phyloP scores from a whole-genome alignment of 53 echinoderm and acorn worm species.

The Mesocentrotus franciscanus region DNA sequence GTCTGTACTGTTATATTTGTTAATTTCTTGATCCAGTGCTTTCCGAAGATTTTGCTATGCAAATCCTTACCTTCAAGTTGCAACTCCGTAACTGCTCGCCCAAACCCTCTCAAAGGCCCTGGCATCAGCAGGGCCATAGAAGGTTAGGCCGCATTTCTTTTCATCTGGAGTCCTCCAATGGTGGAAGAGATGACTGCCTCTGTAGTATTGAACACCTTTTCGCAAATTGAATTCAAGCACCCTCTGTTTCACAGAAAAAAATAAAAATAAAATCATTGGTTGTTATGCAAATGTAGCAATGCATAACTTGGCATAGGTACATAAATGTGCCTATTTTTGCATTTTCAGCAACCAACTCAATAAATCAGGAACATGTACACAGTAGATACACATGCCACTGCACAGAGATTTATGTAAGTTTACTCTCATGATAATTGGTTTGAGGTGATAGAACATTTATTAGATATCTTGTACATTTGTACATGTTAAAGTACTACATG shows the following conservation, averaged over 20 bases:
- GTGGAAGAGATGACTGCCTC: constrained; percentile 91
- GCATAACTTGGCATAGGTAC: neutral
- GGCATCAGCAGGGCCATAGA: constrained; percentile 93
- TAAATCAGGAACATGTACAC: neutral
- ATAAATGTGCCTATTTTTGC: neutral
- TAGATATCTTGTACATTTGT: neutral
- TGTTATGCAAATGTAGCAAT: neutral
- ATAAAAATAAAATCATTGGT: constrained; percentile 7
- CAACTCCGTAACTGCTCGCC: constrained; percentile 89
- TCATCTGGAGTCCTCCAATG: constrained; percentile 96
- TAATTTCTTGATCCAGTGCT: neutral
- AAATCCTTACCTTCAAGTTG: constrained; percentile 86
- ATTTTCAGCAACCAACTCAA: neutral
- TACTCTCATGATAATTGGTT: neutral
- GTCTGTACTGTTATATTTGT: neutral
- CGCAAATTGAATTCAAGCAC: constrained; percentile 89
- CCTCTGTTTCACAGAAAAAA: constrained; percentile 74
- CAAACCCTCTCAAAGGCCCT: constrained; percentile 94
- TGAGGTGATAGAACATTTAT: neutral
- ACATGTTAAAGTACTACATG: neutral
- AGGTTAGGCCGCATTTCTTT: constrained; percentile 95
- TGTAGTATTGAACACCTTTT: constrained; percentile 87
- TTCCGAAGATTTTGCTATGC: neutral
- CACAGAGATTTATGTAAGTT: neutral
- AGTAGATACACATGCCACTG: neutral